Conservation (phyloP, 2,797 vertebrate genomes). For the Premnoplex brunnescens region DNA sequence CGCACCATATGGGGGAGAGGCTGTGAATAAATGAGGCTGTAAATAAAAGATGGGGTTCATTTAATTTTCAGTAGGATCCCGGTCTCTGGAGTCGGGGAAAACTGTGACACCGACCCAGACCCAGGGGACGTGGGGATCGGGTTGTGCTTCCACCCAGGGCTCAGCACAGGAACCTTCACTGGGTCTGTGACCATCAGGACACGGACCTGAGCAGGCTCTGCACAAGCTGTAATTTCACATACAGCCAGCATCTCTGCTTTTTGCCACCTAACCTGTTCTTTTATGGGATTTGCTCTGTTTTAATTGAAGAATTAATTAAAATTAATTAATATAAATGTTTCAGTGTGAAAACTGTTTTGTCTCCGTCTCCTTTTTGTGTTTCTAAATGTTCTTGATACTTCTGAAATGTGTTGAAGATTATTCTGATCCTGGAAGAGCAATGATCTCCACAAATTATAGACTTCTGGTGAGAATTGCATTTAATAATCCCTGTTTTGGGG, state of each 20-base stretch:
- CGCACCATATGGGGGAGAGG: accelerated
- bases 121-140: accelerated
- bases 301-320: background rate
- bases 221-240: background rate
- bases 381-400: background rate
- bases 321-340: conserved; percentile 1
- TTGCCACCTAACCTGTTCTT: background rate
- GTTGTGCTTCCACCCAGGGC: background rate
- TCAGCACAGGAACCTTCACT: accelerated
- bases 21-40: background rate
- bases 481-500: background rate
- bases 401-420: background rate
- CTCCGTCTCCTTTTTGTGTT: background rate
- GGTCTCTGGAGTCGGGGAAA: background rate
- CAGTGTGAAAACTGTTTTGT: background rate
- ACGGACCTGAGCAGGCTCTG: background rate
- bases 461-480: background rate
- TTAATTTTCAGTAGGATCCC: conserved; percentile 24
- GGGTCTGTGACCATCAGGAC: accelerated
- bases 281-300: background rate
- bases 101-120: background rate
- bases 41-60: conserved; percentile 12
- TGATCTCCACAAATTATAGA: background rate
- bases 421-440: background rate
- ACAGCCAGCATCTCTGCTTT: background rate